Conservation (phyloP, 2,113 vertebrate species). For the cat (Felis catus) region F.catus_Fca126_mat1.0 CM031421.1:55808501-55809000, state of each 20-base stretch:
- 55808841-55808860: slow-evolving; percentile 92
- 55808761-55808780: slow-evolving; percentile 39
- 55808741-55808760: not conserved
- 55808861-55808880: slow-evolving; percentile 87
- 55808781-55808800: slow-evolving; percentile 49
- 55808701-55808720: slow-evolving; percentile 6
- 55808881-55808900: slow-evolving; percentile 88
- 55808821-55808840: slow-evolving; percentile 65
- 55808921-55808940: slow-evolving; percentile 88
- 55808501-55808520: slow-evolving; percentile 46
- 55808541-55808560: slow-evolving; percentile 6
- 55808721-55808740: not conserved
- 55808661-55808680: slow-evolving; percentile 53
- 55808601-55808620: not conserved
- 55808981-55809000: slow-evolving; percentile 89
- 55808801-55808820: not conserved
- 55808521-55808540: slow-evolving; percentile 41
- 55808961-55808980: slow-evolving; percentile 87
- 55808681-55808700: slow-evolving; percentile 16
- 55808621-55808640: slow-evolving; percentile 36
- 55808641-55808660: slow-evolving; percentile 7
- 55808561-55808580: slow-evolving; percentile 9
- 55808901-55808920: slow-evolving; percentile 88
- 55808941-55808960: slow-evolving; percentile 87
- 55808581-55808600: slow-evolving; percentile 29